phyloP scores from a whole-genome alignment of 2,113 vertebrate species.

The Poeciliopsis prolifica region DNA sequence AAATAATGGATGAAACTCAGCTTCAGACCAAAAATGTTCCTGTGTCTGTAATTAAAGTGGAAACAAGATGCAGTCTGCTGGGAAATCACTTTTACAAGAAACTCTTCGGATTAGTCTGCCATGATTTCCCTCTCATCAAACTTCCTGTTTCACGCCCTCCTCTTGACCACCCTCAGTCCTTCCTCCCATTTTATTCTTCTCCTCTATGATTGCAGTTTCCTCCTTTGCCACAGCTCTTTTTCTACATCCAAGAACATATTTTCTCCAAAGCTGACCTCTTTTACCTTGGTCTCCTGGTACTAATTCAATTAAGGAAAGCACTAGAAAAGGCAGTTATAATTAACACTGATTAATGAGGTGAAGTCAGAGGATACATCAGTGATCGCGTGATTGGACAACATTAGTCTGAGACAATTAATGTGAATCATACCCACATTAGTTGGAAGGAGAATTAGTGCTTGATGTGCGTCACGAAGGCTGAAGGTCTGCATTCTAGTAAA shows the following conservation, averaged over 20 bases:
- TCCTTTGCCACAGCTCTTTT: background rate
- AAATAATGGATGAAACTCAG: slow-evolving; percentile 3
- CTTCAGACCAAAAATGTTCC: slow-evolving; percentile 20
- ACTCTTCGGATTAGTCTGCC: slow-evolving; percentile 49
- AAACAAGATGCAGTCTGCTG: slow-evolving; percentile 51
- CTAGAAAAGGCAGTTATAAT: slow-evolving; percentile 59
- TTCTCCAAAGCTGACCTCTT: slow-evolving; percentile 41
- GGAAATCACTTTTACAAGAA: slow-evolving; percentile 58
- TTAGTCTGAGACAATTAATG: slow-evolving; percentile 50
- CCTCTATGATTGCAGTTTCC: slow-evolving; percentile 26
- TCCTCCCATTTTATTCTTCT: slow-evolving; percentile 5
- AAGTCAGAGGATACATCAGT: slow-evolving; percentile 52
- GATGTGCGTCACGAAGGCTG: background rate
- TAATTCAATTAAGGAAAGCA: slow-evolving; percentile 61
- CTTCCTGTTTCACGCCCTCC: slow-evolving; percentile 25
- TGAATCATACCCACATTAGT: slow-evolving; percentile 18
- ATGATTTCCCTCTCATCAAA: slow-evolving; percentile 41
- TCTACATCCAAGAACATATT: slow-evolving; percentile 13
- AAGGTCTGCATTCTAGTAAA: slow-evolving; percentile 27
- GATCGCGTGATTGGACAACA: slow-evolving; percentile 55
- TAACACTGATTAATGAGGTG: slow-evolving; percentile 67
- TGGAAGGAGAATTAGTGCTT: slow-evolving; percentile 17
- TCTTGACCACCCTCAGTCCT: slow-evolving; percentile 23
- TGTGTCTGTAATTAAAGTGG: slow-evolving; percentile 31
- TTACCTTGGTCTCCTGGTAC: slow-evolving; percentile 42